Evolutionary conservation across 1,140 invertebrate species (phyloP), one percentile per base, ranked within the genome.

Genomic region (Aphelinus atriplicis): DNA sequence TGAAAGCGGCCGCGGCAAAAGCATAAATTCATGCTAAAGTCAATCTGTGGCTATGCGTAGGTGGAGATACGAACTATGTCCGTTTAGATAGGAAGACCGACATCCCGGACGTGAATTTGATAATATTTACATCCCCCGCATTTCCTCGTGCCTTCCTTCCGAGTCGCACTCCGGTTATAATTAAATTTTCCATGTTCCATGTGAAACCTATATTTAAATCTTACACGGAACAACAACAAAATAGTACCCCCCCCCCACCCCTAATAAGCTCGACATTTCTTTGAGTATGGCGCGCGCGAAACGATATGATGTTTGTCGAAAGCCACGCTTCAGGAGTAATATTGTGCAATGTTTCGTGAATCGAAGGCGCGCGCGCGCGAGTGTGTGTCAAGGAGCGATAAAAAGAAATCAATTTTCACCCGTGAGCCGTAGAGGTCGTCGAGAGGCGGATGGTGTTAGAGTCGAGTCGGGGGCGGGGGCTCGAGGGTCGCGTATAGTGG

Each of bases 81-180:
- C 81, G 84, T 81, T 84, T 64, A 77, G 85, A 87, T 86, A 88
- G 77, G 77, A 81, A 80, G 79, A 73, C 47, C 78, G 61, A 83
- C 87, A 85, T 88, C 87, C 87, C 84, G 87, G 86, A 88, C 80
- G 85, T 81, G 51, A 73, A 73, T 45, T 76, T 75, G 86, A 86
- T 87, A 85, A 61, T 69, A 78, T 75, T 78, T 78, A 76, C 78
- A 82, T 81, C 86, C 85, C 85, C 79, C 82, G 81, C 86, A 87
- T 81, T 87, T 87, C 85, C 85, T 87, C 61, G 7, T 65, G 53
- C 2, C 26, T 26, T 26, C 55, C n/a, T 60, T 57, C 48, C 47
- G n/a, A 57, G 64, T 58, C n/a, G 62, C 7, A 48, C 53, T 67
- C 55, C 45, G 6, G 58, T 3, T 53, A 26, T 62, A 76, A 65